Evolutionary conservation across 2,888 invertebrate species (phyloP), one percentile per base, ranked within the genome.

Genomic region (Agapostemon virescens): DNA sequence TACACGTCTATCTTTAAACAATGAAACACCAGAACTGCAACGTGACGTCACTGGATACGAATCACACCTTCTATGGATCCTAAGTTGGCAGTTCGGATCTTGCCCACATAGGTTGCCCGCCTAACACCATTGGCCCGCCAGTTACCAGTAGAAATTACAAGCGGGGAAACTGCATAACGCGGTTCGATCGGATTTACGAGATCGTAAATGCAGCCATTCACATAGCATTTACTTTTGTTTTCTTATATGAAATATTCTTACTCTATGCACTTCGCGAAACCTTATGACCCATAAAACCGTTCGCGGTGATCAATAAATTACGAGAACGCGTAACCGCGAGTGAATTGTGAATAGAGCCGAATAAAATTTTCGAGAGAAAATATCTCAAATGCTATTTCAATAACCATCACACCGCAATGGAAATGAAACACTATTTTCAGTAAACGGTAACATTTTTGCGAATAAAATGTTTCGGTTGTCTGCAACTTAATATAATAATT

Each of bases 31-130:
- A 83, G 82, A 79, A 80, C 83, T 70, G 74, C 61, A 70, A 2
- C 83, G 77, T 90, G 90, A 90, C 89, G 89, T 90, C 89, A 90
- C 85, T 86, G 81, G 73, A 73, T 80, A 84, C 82, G 81, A 79
- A 82, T 85, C 88, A 83, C 86, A 76, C 90, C 90, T 87, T 89
- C 85, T 89, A 89, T 85, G 89, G 90, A 70, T 85, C 85, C 70
- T 83, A 83, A 81, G 74, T 80, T 84, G 79, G 74, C 61, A 83
- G 74, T 84, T 85, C 81, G 83, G 68, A 77, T 74, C 69, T 73
- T 82, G 82, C 83, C 83, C 33, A 61, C 61, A 61, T 84, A 86
- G 85, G 83, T 87, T 74, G 76, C 52, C 71, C 70, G 75, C 30
- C 40, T 55, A 64, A 63, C 55, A 72, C 61, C 33, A 3, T 13